Evolutionary conservation across 2,888 invertebrate genomes (phyloP).

Genomic region (Agonopterix alstromeriana): DNA sequence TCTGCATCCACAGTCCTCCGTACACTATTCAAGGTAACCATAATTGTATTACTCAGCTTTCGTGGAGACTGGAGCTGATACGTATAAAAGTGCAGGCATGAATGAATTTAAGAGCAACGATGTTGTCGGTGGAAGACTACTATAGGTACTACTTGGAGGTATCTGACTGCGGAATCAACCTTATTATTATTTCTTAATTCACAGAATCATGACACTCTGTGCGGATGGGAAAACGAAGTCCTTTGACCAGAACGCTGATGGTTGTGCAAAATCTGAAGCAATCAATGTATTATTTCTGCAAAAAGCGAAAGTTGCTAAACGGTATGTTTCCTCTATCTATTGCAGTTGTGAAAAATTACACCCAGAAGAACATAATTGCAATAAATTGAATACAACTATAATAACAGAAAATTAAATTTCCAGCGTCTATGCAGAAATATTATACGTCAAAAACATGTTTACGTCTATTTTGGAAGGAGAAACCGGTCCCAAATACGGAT

Average conservation of each 20-base stretch:
- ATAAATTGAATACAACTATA: too few species aligned
- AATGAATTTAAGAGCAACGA: too few species aligned
- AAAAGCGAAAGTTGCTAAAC: constrained; percentile 77
- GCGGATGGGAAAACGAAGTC: constrained; percentile 89
- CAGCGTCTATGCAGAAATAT: constrained; percentile 78
- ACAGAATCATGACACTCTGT: constrained; percentile 69
- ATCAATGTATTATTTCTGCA: constrained; percentile 82
- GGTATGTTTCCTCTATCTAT: constrained; percentile 21
- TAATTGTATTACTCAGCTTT: neutral
- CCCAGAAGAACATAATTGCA: too few species aligned
- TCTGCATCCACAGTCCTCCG: constrained; percentile 67
- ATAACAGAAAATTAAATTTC: neutral
- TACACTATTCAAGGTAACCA: constrained; percentile 10
- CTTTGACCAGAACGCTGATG: constrained; percentile 87
- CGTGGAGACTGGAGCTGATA: neutral
- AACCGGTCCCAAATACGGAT: constrained; percentile 66
- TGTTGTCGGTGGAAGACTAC: neutral
- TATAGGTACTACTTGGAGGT: too few species aligned
- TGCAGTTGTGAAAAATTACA: neutral
- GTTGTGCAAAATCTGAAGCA: constrained; percentile 86
- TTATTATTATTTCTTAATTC: neutral
- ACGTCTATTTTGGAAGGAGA: constrained; percentile 56
- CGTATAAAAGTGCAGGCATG: too few species aligned
- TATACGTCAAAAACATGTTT: constrained; percentile 83
- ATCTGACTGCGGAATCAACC: too few species aligned